Evolutionary conservation across 2,888 invertebrate species (phyloP), one percentile per base, ranked within the genome.

Genomic region (Oligia fasciuncula): DNA sequence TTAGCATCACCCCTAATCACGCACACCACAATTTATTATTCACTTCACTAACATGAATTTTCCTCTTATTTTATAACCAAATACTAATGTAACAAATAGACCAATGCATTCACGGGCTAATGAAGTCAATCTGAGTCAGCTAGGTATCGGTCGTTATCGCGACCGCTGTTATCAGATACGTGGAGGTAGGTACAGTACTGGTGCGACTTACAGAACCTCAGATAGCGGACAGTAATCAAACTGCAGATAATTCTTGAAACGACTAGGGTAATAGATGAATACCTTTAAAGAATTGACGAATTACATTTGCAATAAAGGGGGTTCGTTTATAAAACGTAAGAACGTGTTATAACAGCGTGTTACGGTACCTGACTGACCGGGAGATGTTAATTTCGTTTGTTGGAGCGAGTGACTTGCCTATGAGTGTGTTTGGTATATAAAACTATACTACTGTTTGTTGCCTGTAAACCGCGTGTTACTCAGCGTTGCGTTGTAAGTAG

Each of bases 111-210:
- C 83, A 82, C 87, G 86, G 87, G 77, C 85, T 89, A 85, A 89
- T 88, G 87, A 86, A 90, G 87, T 91, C 88, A 85, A 91, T 94
- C 90, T 96, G 96, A 95, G 92, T 95, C 95, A 95, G 89, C 91
- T 92, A 91, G 90, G 91, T 93, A 93, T 94, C 92, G 93, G 89
- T 66, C 88, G 92, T 95, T 96, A 96, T 96, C 96, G 93, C 88
- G 85, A 81, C 83, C 85, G 65, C 83, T 90, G 92, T 96, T 96
- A 96, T 96, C 96, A 95, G 96, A 95, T 96, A 96, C 84, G 92
- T 87, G 88, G 85, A 73, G 74, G 73, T 88, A 85, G 77, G 84
- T 84, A 80, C 69, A 40, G 49, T 69, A 78, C 76, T 60, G 40
- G 77, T 78, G 68, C 79, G 77, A 78, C 85, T 84, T 85, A 85